Percentiles rank a stretch among this genome's conserved stretches.
Conservation (phyloP, 2,888 invertebrate genomes). For the Steinernema scapterisci region DNA sequence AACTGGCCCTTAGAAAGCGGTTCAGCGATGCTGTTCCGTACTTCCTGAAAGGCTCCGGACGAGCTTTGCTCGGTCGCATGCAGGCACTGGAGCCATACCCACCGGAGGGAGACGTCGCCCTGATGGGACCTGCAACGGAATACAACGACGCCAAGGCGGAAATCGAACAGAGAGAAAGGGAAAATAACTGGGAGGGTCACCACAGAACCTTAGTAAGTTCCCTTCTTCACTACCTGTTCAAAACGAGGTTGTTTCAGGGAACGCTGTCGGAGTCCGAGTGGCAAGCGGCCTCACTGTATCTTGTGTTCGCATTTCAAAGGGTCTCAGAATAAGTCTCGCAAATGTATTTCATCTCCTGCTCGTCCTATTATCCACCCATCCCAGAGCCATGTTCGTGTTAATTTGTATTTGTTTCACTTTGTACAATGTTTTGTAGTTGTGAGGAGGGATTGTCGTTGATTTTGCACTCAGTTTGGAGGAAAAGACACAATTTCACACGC, state of each 20-base stretch:
- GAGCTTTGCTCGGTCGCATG: slow-evolving; percentile 49
- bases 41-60: slow-evolving; percentile 41
- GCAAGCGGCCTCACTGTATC: slow-evolving; percentile 66
- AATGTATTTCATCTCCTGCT: not conserved
- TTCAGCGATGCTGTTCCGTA: slow-evolving; percentile 57
- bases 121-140: slow-evolving; percentile 42
- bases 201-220: slow-evolving; percentile 19
- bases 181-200: slow-evolving; percentile 33
- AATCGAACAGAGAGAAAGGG: slow-evolving; percentile 35
- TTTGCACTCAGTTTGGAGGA: not conserved
- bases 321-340: not conserved
- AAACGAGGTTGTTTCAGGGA: slow-evolving; percentile 52
- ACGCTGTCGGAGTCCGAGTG: slow-evolving; percentile 65
- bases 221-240: no score
- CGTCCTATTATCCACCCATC: not conserved
- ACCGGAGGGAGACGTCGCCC: slow-evolving; percentile 33
- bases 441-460: not conserved
- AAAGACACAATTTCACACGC: not conserved
- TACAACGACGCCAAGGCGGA: slow-evolving; percentile 47
- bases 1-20: slow-evolving; percentile 57
- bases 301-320: slow-evolving; percentile 62
- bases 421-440: slow-evolving; percentile 28
- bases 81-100: slow-evolving; percentile 62
- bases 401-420: slow-evolving; percentile 26
- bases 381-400: not conserved